Evolutionary conservation across 2,113 vertebrate genomes (phyloP), one percentile per base, ranked within the genome.

Genomic region (Mormyrus iriodes): DNA sequence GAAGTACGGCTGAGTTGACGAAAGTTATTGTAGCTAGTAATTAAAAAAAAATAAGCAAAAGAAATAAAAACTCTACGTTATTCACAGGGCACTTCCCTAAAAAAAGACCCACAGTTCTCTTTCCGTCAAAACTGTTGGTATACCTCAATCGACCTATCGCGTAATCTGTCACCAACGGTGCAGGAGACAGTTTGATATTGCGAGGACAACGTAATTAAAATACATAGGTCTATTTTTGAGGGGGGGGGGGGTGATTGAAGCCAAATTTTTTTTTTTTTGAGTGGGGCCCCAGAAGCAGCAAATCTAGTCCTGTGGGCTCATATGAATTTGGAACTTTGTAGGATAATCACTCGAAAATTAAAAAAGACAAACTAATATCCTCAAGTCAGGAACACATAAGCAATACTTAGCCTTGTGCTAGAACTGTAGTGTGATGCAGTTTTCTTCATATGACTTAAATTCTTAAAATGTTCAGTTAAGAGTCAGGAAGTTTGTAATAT

Each of bases 1-100:
- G 88, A 89, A 93, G 86, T 92, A 89, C 92, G 89, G 89, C 84
- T 88, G 91, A 89, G 24, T 35, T 31, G 88, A 92, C 92, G 79
- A 91, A 89, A 90, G 93, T 49, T 88, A 82, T 76, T 61, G 89
- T 90, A 89, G 91, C 27, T 91, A 79, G 73, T 79, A 79, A 84
- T 48, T 48, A 48, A 91, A 69, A 92, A 55, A 85, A 90, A n/a
- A 61, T n/a, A 61, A 2, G 24, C n/a, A n/a, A 86, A 88, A 90
- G 5, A 52, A 85, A 46, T 17, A 52, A 87, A 90, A n/a, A n/a
- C 15, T 61, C 27, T 42, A 69, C 19, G 88, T 53, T 51, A 51
- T 42, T 86, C 19, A 90, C 35, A 46, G 42, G 55, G 24, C 35
- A 35, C 55, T 87, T 46, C 52, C 52, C 55, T 87, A 52, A 24